These are phyloP conservation scores for Diogma glabrata DNA, from an alignment of 2,888 invertebrate genomes.

Conservation along the genomic window DNA sequence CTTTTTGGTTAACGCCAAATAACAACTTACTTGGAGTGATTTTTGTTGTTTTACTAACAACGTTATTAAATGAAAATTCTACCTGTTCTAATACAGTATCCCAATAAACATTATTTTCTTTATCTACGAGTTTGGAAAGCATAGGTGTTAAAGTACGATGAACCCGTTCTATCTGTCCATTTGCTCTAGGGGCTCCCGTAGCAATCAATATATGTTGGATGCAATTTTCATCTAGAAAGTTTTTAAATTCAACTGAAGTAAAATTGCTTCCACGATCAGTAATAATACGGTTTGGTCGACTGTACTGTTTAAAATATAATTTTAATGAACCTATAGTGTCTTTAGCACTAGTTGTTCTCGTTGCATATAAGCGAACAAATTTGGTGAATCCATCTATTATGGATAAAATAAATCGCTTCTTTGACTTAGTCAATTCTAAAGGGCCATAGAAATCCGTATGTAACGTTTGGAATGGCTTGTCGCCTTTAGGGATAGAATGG, in stretches of 20 bases:
- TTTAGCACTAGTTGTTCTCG: constrained; percentile 16
- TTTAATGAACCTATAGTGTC: constrained; percentile 3
- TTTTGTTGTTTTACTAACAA: constrained; percentile 19
- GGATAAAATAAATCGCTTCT: constrained; percentile 13
- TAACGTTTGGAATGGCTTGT: constrained; percentile 20
- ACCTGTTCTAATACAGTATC: constrained; percentile 9
- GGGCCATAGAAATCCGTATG: constrained; percentile 17
- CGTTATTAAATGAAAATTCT: constrained; percentile 14
- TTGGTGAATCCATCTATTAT: constrained; percentile 16
- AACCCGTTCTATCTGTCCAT: constrained; percentile 22
- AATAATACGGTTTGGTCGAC: constrained; percentile 2
- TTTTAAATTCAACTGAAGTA: constrained; percentile 12
- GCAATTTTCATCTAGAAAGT: constrained; percentile 17
- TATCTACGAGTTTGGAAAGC: constrained; percentile 13
- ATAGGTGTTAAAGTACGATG: constrained; percentile 13
- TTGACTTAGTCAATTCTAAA: constrained; percentile 10
- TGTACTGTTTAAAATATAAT: constrained; percentile 8
- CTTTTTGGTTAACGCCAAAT: constrained; percentile 23
- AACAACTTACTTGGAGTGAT: constrained; percentile 22
- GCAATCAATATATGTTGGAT: constrained; percentile 23
- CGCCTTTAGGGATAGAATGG: constrained; percentile 22
- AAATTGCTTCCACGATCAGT: constrained; percentile 12
- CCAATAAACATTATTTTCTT: constrained; percentile 12
- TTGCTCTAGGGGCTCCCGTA: constrained; percentile 23
- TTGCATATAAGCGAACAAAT: constrained; percentile 15